Evolutionary conservation across 35 echinoderm and acorn worm species (phyloP), one percentile per base, ranked within the genome.

Genomic region (Patiria miniata): DNA sequence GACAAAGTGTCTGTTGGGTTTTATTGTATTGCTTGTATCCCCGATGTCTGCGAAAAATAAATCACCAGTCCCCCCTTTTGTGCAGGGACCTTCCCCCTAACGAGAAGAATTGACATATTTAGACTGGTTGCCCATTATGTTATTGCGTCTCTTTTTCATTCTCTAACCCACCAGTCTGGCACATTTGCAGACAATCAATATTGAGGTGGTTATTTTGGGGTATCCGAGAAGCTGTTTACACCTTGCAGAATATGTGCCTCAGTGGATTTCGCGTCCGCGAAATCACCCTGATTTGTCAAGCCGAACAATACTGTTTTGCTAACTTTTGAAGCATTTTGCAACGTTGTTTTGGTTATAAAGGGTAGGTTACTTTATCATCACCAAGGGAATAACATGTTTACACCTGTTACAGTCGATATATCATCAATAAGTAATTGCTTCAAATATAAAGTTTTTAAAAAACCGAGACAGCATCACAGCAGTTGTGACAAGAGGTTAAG

Each of bases 1-100:
- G 34, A 34, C 26, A 73, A 73, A 73, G 65, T 73, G 65, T 73
- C 34, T 73, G 65, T 47, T 47, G 42, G 42, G 4, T 73, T 73
- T 73, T 73, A 32, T 73, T 73, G 29, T 73, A 73, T 14, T 34
- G 14, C 65, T 73, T 73, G 23, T 26, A 32, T 34, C 7, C 26
- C 7, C 29, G 65, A 23, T 73, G 19, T 73, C 65, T 34, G 12
- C 26, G 0, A 73, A n/a, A 32, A 32, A 34, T 73, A 73, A 73
- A 73, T 32, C 65, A 73, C 65, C 0, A 14, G 42, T 47, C 8
- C 26, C 65, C 26, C 30, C 65, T 73, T 73, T 73, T 73, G 65
- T 73, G 65, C 6, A 7, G 1, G 22, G 14, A 32, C 34, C 28
- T 61, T 61, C 28, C 28, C 58, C 28, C 61, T 73, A 32, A 34